Base-by-base conservation (phyloP, 2,113 vertebrate genomes). In the human region DNA sequence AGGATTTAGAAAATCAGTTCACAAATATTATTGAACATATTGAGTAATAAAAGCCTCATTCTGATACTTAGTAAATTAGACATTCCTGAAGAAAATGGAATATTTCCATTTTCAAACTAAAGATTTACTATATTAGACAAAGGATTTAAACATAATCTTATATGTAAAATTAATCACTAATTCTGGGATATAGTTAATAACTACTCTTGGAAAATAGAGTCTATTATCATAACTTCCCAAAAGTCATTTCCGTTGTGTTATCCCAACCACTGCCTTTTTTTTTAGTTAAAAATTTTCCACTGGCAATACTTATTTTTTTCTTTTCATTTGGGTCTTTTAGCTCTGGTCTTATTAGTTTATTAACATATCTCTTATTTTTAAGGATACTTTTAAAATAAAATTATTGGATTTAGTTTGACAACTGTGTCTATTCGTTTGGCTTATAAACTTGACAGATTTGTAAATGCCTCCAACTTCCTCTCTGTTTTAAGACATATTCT, bases 121-220 rank as follows among this genome's bases (percentile, higher is more conserved):
- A 93, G 78, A 97, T 96, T 93, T 95, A 98, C 92, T 96, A 96
- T 79, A 97, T 93, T 98, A 97, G 95, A 94, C 92, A 97, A 89
- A 96, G 96, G 96, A 97, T 96, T 98, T 98, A 98, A 96, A 94
- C 95, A 43, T 98, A 98, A 98, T 98, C 96, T 92, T 97, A 89
- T 85, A 84, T 89, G 87, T 97, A 97, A 98, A 98, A 98, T 94
- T 97, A 97, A 98, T 97, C 96, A 97, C 93, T 95, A 91, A 96
- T 97, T 98, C 86, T 97, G 80, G 83, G 32, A 81, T 94, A 92
- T 68, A 98, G 89, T 91, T 98, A 98, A 97, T 96, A 97, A 93
- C 55, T 97, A 91, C 93, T 98, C 75, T 85, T 87, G 96, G 97
- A 97, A 84, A 96, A 96, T 40, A 78, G 88, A 97, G 27, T 93